phyloP scores from a whole-genome alignment of 2,888 invertebrate genomes.

The Meiosimyza decipiens region DNA sequence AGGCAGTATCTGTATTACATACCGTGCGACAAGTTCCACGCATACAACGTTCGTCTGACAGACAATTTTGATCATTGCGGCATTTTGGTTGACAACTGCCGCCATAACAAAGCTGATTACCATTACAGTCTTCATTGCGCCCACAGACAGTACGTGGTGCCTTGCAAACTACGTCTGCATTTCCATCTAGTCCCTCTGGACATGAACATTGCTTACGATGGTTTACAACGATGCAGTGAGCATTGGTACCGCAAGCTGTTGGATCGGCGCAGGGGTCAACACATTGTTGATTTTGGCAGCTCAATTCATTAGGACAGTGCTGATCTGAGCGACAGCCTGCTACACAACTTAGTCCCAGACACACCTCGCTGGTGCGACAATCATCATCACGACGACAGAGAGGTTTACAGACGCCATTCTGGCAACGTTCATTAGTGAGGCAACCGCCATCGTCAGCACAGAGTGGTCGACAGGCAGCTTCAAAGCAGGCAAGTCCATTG shows the following conservation, averaged over 20 bases:
- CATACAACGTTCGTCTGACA: constrained; percentile 87
- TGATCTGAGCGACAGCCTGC: constrained; percentile 84
- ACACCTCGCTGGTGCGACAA: constrained; percentile 88
- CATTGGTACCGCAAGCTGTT: constrained; percentile 86
- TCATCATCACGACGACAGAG: constrained; percentile 87
- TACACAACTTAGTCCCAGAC: constrained; percentile 82
- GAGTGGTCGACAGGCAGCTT: constrained; percentile 79
- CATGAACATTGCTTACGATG: constrained; percentile 83
- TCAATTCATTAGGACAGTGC: constrained; percentile 77
- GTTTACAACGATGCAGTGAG: constrained; percentile 76
- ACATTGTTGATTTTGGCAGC: constrained; percentile 85
- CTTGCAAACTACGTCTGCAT: constrained; percentile 79
- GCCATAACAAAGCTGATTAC: constrained; percentile 80
- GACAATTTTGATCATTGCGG: constrained; percentile 82
- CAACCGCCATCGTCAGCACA: constrained; percentile 83
- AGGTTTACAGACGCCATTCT: constrained; percentile 83
- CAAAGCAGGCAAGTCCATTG: constrained; percentile 78
- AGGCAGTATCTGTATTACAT: constrained; percentile 87
- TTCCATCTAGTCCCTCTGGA: constrained; percentile 77
- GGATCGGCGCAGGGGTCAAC: constrained; percentile 80
- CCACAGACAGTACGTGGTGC: constrained; percentile 75
- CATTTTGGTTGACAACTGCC: constrained; percentile 83
- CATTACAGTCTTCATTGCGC: constrained; percentile 75
- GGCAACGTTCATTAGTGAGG: constrained; percentile 78
- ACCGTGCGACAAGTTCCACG: constrained; percentile 84